Base-by-base conservation (phyloP, 1,140 invertebrate genomes). In the Condylostylus longicornis region DNA sequence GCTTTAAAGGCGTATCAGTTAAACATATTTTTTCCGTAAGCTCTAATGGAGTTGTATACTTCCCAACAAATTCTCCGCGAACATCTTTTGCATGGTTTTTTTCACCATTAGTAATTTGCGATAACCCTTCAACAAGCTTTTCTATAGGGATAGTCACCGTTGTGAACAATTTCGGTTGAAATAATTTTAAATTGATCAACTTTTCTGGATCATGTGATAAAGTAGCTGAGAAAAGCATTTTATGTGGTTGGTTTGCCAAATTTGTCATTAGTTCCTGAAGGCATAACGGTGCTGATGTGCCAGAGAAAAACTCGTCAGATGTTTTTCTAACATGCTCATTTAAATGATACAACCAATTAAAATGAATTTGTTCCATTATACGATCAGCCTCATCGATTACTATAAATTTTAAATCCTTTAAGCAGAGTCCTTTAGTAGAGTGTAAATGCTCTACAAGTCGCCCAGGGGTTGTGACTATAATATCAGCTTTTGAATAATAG, bases 301-400 rank as follows among this genome's bases (percentile, higher is more conserved):
- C 56, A 0, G 54, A 46, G n/a, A 60, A 25, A 28, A 58, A 35
- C 28, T 46, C 44, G 34, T 61, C 47, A 0, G 49, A 42, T 5
- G 54, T 50, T 14, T 43, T 37, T 42, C 66, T 63, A 5, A 75
- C 68, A 46, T 75, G 72, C 22, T 62, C 64, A 40, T 76, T 70
- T 33, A 77, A 53, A 59, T 84, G 73, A 50, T 77, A 69, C 2
- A 94, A 63, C 88, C 87, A 94, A 54, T 91, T 80, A 50, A 85
- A 78, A 58, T 93, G 80, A 15, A 90, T 71, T 49, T 86, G 81
- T 46, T 94, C 85, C 63, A 93, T 78, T 42, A 91, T 79, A 44
- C 86, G 69, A 66, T 98, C 94, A 9, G 93, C 93, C 69, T 98
- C 93, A 63, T 98, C 94, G 36, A 96, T 83, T 2, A 96, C 76